Percentiles rank a stretch among this genome's conserved stretches.
Conservation (phyloP, 2,888 invertebrate species). For the Aleiodes leptofemur region DNA sequence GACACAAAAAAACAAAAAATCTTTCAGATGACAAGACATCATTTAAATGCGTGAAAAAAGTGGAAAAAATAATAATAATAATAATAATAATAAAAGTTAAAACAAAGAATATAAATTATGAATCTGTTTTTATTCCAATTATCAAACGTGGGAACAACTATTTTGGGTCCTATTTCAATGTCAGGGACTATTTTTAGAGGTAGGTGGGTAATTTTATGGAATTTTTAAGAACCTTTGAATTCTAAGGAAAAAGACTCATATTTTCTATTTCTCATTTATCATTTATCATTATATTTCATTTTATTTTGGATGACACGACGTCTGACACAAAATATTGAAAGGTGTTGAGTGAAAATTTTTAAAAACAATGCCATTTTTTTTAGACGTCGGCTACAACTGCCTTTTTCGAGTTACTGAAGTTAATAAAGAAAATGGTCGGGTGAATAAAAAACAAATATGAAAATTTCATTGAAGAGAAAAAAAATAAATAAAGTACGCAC, state of each 20-base stretch:
- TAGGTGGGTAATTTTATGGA: conserved; percentile 2
- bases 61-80: conserved; percentile 18
- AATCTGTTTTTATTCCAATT: conserved; percentile 19
- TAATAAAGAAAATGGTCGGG: conserved; percentile 31
- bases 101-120: background rate
- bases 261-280: conserved; percentile 2
- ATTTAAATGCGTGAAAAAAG: conserved; percentile 13
- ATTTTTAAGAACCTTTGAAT: conserved; percentile 3
- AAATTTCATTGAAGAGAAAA: conserved; percentile 34
- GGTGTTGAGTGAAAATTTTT: conserved; percentile 13
- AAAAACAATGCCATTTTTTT: conserved; percentile 39
- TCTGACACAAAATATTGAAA: background rate
- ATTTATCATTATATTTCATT: conserved; percentile 6
- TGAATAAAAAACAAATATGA: conserved; percentile 9
- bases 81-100: conserved; percentile 11
- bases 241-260: background rate
- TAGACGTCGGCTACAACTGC: conserved; percentile 60
- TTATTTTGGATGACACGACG: conserved; percentile 20
- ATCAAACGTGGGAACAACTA: conserved; percentile 24
- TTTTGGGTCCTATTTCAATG: conserved; percentile 62
- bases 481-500: conserved; percentile 33
- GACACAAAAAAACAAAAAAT: no score
- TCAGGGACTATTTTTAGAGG: conserved; percentile 28
- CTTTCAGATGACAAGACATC: background rate
- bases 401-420: conserved; percentile 60